Evolutionary conservation across 1,140 invertebrate species (phyloP), one percentile per base, ranked within the genome.

Genomic region (Drosophila ambigua): DNA sequence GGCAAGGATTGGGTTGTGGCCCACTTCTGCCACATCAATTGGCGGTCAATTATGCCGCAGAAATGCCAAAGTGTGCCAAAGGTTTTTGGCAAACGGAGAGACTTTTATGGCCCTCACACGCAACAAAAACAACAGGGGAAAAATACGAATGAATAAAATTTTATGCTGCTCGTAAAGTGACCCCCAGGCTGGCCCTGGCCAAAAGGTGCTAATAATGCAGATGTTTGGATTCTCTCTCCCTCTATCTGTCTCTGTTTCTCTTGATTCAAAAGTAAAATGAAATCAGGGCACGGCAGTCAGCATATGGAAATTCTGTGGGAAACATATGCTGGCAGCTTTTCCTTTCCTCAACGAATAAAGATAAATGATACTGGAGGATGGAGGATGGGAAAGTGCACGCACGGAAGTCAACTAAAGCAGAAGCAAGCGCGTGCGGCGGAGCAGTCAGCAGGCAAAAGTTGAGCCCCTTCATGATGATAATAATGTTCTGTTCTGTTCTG

Each of bases 281-380:
- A 72, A 72, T 72, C 67, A 72, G 55, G 64, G 57, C 66, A 69
- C 66, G 66, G n/a, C 63, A 9, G 55, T 15, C 5, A 83, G 16
- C 79, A 82, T 82, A 82, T 82, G 79, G 79, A 53, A 41, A 51
- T 62, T 16, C 23, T 15, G 53, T 26, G 31, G 43, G 6, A 48
- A 84, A 79, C 80, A 83, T 83, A 83, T 83, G 79, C 57, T 57
- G 61, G 48, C 64, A 69, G 66, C 55, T 72, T 58, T 64, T 23
- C 45, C 55, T 50, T 48, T 26, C 15, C 43, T 45, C 23, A 11
- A 13, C 35, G 48, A 74, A 74, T 79, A 64, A 84, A 84, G 76
- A 82, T 82, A 82, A 82, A 83, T 82, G 35, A 39, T 13, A 39
- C 35, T 39, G 35, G 60, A 64, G 23, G 61, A 44, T 35, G 48